These are phyloP conservation scores for Tachystola acroxantha DNA, from an alignment of 2,888 invertebrate species.

Conservation along the genomic window DNA sequence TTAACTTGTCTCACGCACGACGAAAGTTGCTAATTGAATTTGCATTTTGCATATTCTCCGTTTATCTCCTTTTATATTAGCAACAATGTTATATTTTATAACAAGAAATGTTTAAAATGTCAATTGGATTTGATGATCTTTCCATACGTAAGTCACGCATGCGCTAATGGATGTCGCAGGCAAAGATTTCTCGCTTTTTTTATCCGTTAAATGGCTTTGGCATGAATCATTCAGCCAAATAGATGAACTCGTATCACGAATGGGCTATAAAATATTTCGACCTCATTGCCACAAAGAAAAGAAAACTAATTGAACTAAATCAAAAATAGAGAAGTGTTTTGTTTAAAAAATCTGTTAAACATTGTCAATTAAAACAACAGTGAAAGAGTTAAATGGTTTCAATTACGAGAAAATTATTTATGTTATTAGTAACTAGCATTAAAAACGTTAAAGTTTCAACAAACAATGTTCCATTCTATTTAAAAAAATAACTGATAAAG, in stretches of 20 bases:
- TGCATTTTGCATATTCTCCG: neutral
- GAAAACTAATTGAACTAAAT: neutral
- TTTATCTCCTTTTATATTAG: neutral
- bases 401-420: too few species aligned
- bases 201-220: too few species aligned
- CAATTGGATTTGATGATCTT: slow-evolving; percentile 26
- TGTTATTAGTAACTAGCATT: too few species aligned
- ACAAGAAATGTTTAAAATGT: neutral
- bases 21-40: slow-evolving; percentile 2
- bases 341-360: too few species aligned
- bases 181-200: slow-evolving; percentile 31
- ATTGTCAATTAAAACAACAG: too few species aligned
- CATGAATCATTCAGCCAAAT: slow-evolving; percentile 15
- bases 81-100: neutral
- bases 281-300: neutral
- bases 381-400: too few species aligned
- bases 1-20: slow-evolving; percentile 23
- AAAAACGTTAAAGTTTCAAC: too few species aligned
- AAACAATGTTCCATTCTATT: too few species aligned
- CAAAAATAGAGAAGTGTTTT: too few species aligned
- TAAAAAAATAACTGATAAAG: neutral
- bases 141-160: slow-evolving; percentile 34
- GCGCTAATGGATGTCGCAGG: slow-evolving; percentile 40
- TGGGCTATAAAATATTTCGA: neutral
- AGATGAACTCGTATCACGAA: slow-evolving; percentile 12